phyloP scores from a whole-genome alignment of 2,113 vertebrate genomes.

The Equus przewalskii region DNA sequence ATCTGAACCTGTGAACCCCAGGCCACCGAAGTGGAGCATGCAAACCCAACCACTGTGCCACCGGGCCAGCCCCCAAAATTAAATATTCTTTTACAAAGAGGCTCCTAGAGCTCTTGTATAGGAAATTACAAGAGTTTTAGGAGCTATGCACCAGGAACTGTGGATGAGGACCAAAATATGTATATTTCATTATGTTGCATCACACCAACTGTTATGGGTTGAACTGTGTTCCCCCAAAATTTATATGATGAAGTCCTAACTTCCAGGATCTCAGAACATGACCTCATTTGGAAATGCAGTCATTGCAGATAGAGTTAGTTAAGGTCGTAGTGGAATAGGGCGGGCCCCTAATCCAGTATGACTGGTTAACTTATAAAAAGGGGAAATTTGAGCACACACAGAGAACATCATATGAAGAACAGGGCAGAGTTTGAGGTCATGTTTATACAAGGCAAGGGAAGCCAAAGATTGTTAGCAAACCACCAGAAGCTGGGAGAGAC shows the following conservation, averaged over 20 bases:
- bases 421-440: neutral
- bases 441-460: neutral
- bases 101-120: neutral
- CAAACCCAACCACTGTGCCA: no score
- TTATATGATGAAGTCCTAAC: neutral
- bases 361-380: neutral
- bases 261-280: neutral
- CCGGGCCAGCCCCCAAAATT: neutral
- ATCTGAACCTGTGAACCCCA: no score
- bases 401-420: neutral
- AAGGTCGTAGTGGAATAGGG: neutral
- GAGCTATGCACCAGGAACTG: neutral
- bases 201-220: neutral
- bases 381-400: neutral
- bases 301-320: neutral
- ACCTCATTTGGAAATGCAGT: neutral
- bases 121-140: neutral
- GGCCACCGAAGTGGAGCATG: no score
- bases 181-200: neutral
- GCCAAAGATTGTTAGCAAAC: neutral
- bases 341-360: neutral
- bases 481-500: neutral
- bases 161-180: neutral
- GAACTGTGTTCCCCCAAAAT: neutral
- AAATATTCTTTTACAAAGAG: neutral